Conservation (phyloP, 1,140 invertebrate genomes). For the Drosophila ercepeae region DNA sequence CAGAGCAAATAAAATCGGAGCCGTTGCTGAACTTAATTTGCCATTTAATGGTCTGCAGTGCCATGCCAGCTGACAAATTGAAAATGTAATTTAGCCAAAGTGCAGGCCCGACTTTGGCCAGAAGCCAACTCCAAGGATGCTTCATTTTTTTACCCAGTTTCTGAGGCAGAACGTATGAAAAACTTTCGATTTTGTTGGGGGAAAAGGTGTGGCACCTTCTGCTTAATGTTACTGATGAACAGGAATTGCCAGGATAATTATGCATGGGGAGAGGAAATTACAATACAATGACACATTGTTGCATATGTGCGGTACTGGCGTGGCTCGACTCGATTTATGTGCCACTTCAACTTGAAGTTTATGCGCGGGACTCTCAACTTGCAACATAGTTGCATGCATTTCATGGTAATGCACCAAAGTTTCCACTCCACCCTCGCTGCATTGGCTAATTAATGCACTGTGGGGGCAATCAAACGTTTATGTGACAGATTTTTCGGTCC, state of each 20-base stretch:
- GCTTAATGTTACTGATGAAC: slow-evolving; percentile 24
- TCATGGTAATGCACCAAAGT: slow-evolving; percentile 64
- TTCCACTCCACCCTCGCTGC: slow-evolving; percentile 36
- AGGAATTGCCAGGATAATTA: slow-evolving; percentile 31
- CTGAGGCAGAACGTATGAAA: slow-evolving; percentile 57
- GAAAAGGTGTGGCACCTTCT: slow-evolving; percentile 4
- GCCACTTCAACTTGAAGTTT: slow-evolving; percentile 32
- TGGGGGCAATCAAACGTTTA: slow-evolving; percentile 63
- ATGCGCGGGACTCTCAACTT: slow-evolving; percentile 1
- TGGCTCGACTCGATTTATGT: slow-evolving; percentile 32
- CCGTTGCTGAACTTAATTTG: slow-evolving; percentile 60
- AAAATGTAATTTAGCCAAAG: slow-evolving; percentile 78
- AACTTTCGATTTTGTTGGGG: slow-evolving; percentile 25
- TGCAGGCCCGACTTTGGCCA: slow-evolving; percentile 58
- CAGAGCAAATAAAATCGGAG: slow-evolving; percentile 13
- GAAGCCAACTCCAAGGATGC: slow-evolving; percentile 33
- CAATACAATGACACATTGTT: slow-evolving; percentile 30
- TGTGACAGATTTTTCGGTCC: slow-evolving; percentile 40
- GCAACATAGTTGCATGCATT: slow-evolving; percentile 69
- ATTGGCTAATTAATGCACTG: slow-evolving; percentile 69
- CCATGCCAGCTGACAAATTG: slow-evolving; percentile 68
- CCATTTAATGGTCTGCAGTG: slow-evolving; percentile 53
- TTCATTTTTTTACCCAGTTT: background rate
- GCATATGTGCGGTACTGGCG: slow-evolving; percentile 10
- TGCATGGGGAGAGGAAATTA: slow-evolving; percentile 21